phyloP scores from a whole-genome alignment of 2,888 invertebrate genomes.

The Eurytoma californica region DNA sequence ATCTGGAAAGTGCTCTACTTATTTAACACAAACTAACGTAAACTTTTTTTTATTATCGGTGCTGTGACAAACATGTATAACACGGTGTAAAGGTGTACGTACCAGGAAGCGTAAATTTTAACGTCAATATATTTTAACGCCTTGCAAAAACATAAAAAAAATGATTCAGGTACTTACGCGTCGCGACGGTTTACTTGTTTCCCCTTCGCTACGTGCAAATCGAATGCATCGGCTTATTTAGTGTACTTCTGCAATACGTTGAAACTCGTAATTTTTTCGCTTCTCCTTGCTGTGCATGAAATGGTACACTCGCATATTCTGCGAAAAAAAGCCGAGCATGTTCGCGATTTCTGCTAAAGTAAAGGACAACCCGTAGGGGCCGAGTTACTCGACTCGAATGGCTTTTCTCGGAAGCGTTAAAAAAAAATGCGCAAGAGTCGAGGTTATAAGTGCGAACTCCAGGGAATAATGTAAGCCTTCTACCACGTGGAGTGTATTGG shows the following conservation, averaged over 20 bases:
- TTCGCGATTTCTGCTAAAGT: background rate
- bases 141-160: too few relatives aligned
- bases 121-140: too few relatives aligned
- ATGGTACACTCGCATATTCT: background rate
- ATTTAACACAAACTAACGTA: too few relatives aligned
- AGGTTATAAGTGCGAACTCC: background rate
- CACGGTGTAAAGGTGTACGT: too few relatives aligned
- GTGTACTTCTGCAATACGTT: background rate
- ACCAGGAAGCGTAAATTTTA: too few relatives aligned
- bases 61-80: too few relatives aligned
- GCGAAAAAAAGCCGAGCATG: background rate
- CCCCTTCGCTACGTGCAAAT: too few relatives aligned
- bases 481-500: background rate
- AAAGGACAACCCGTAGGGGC: background rate
- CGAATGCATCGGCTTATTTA: too few relatives aligned
- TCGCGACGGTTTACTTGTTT: too few relatives aligned
- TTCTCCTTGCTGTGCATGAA: background rate
- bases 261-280: background rate
- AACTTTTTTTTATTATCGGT: too few relatives aligned
- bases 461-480: slow-evolving; percentile 1
- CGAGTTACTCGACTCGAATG: slow-evolving; percentile 4
- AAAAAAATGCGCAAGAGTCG: background rate
- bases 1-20: too few relatives aligned
- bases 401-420: slow-evolving; percentile 15
- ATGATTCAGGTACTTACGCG: too few relatives aligned